Evolutionary conservation across 2,797 vertebrate species (phyloP).

Genomic region (Catostomus latipinnis): DNA sequence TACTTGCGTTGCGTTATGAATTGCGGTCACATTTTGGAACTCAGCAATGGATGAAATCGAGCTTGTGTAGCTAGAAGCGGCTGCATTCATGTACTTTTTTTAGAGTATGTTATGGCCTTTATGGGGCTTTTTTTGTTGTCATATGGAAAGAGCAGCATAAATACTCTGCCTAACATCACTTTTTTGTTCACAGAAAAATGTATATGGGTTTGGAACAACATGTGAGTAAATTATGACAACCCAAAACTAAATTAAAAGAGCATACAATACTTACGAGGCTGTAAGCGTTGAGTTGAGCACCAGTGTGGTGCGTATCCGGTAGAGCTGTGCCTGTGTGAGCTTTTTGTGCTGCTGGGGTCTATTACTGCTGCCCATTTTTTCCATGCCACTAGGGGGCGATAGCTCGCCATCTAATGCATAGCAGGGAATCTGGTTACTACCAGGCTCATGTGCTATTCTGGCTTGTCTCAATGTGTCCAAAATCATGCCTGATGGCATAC

Average conservation of each 20-base stretch:
- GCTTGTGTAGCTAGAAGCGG: too few relatives aligned
- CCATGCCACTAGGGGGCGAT: constrained; percentile 27
- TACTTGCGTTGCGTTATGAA: too few relatives aligned
- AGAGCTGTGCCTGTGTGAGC: constrained; percentile 84
- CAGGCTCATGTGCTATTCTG: constrained; percentile 19
- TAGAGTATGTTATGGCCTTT: too few relatives aligned
- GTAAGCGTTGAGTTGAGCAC: constrained; percentile 97
- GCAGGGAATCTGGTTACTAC: constrained; percentile 54
- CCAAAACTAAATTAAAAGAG: not conserved
- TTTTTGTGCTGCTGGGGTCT: constrained; percentile 80
- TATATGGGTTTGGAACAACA: too few relatives aligned
- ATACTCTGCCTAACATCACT: too few relatives aligned
- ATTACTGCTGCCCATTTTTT: constrained; percentile 55
- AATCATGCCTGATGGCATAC: constrained; percentile 65
- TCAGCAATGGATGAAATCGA: too few relatives aligned
- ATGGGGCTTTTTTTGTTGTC: too few relatives aligned
- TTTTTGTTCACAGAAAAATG: too few relatives aligned
- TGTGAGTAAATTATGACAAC: not conserved
- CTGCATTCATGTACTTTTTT: too few relatives aligned
- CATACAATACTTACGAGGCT: constrained; percentile 87
- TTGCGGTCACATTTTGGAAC: too few relatives aligned
- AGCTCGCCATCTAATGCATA: constrained; percentile 64
- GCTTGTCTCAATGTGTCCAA: constrained; percentile 61
- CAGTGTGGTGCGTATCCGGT: constrained; percentile 90
- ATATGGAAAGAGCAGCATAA: too few relatives aligned